phyloP scores from a whole-genome alignment of 2,888 invertebrate species.

The Heliconius sara region DNA sequence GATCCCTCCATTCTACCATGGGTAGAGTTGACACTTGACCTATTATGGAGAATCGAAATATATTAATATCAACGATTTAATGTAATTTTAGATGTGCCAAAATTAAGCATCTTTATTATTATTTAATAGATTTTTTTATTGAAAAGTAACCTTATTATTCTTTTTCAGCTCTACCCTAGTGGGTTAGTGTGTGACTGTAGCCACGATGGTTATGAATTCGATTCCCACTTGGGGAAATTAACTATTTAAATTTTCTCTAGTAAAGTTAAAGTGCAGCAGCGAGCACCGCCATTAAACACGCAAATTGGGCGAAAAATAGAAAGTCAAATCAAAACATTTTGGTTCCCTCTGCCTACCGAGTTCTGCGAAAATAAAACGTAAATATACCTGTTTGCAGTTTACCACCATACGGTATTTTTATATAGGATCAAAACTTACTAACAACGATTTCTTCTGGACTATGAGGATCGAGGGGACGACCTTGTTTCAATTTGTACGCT shows the following conservation, averaged over 20 bases:
- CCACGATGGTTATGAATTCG: neutral
- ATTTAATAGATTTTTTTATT: neutral
- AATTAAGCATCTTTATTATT: no score
- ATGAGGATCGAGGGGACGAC: slow-evolving; percentile 62
- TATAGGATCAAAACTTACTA: slow-evolving; percentile 24
- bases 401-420: no score
- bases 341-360: no score
- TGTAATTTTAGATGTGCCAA: neutral
- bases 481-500: slow-evolving; percentile 69
- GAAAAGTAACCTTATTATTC: neutral
- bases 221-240: neutral
- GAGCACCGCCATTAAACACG: no score
- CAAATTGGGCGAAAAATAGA: no score
- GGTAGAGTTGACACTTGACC: slow-evolving; percentile 64
- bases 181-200: neutral
- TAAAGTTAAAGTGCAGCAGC: no score
- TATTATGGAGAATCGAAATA: slow-evolving; percentile 43
- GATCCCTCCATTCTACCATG: slow-evolving; percentile 79
- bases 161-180: neutral
- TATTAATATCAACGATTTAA: neutral
- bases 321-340: no score
- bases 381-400: no score
- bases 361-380: no score
- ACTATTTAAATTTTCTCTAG: neutral
- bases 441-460: slow-evolving; percentile 40